Evolutionary conservation across 2,113 vertebrate species (phyloP), one percentile per base, ranked within the genome.

Genomic region (Calypte anna): DNA sequence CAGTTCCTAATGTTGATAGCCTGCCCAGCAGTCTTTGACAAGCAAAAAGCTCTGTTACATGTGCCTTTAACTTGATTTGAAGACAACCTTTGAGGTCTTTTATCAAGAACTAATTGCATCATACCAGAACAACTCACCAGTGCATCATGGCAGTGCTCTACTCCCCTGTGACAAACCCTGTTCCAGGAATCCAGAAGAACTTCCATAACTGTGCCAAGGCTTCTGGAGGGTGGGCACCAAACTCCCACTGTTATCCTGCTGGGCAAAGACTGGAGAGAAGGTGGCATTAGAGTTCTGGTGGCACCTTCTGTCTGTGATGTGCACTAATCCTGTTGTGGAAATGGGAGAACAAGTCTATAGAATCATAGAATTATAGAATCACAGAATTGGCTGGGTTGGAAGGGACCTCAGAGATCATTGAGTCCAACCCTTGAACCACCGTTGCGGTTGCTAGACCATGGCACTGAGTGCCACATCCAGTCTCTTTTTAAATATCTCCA

Each of bases 201-300:
- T 68, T n/a, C 61, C 53, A 7, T 0, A 66, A 16, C 19, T 70
- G 51, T 8, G 27, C 14, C 61, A n/a, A 63, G 2, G 12, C 54
- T 82, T 36, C 53, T 84, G 57, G 9, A 44, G 67, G 20, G 28
- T 17, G 54, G 23, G 14, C 7, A 14, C 25, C 10, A 12, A 5
- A 50, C 10, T 8, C 22, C 7, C 14, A 6, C 13, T 25, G 20
- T 5, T 15, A 58, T 7, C 13, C 46, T 73, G 54, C 30, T 66
- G 70, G 50, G 30, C 30, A 76, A 20, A 21, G 40, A 2, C 28
- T 23, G 5, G 13, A 69, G 43, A 40, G 5, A 8, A 30, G 25
- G 19, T 0, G 0, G 23, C 19, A 0, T 2, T 21, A 21, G 25
- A 27, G 22, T 20, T 46, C 53, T 11, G 3, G 25, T 33, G 12